phyloP scores from a whole-genome alignment of 2,888 invertebrate genomes.

The Norana najaformis region DNA sequence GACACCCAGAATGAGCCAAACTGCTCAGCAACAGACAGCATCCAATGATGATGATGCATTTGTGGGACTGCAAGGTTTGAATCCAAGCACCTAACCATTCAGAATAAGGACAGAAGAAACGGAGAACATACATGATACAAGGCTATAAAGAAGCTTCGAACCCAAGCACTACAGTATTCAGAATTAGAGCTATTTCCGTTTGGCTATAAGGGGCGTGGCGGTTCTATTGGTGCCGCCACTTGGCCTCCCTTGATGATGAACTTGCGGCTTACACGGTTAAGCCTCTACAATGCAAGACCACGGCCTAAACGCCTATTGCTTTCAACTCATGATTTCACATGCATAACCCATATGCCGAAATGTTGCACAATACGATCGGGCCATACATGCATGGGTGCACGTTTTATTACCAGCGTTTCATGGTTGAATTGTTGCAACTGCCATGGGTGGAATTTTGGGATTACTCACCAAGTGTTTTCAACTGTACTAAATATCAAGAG shows the following conservation, averaged over 20 bases:
- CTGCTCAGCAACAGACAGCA: background rate
- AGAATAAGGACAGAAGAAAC: no score
- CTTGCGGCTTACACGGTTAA: background rate
- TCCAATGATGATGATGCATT: background rate
- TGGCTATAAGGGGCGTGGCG: background rate
- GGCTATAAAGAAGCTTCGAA: background rate
- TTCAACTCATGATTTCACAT: background rate
- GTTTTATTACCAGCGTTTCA: background rate
- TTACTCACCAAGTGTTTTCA: background rate
- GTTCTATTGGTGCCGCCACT: background rate
- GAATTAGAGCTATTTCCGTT: background rate
- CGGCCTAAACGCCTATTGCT: background rate
- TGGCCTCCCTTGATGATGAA: background rate
- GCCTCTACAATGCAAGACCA: background rate
- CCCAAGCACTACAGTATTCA: background rate
- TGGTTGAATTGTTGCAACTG: background rate
- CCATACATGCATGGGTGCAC: background rate
- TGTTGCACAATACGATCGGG: background rate
- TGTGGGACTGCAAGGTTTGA: background rate
- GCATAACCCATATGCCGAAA: background rate
- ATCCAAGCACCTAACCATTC: background rate
- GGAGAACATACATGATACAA: no score
- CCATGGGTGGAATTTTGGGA: background rate
- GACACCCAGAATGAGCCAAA: no score
- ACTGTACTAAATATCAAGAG: no score